Percentiles rank a stretch among this genome's conserved stretches.
These are phyloP conservation scores for Psittacula cyanocephala DNA, from an alignment of 2,113 vertebrate species.

Conservation along the genomic window DNA sequence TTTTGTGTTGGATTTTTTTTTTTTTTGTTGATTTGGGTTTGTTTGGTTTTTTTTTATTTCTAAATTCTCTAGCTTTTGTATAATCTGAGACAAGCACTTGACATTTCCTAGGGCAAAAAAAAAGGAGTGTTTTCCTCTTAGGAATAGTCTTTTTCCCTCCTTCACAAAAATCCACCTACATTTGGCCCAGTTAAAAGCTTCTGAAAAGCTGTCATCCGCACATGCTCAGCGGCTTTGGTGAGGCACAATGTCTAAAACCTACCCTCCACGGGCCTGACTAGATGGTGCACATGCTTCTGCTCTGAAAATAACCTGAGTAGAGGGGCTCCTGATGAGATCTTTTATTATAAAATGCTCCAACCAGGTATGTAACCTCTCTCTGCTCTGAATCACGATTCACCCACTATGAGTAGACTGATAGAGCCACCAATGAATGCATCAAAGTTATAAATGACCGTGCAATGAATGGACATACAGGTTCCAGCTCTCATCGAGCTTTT, in stretches of 20 bases:
- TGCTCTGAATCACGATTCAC: neutral
- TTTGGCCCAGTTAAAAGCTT: constrained; percentile 44
- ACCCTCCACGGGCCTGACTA: neutral
- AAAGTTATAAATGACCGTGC: neutral
- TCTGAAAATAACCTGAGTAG: neutral
- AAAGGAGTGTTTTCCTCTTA: constrained; percentile 8
- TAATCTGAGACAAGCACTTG: neutral
- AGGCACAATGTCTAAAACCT: neutral
- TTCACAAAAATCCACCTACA: constrained; percentile 55
- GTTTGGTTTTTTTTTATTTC: neutral
- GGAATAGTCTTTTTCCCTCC: constrained; percentile 7
- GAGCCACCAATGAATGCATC: neutral
- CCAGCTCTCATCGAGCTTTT: neutral
- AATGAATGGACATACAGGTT: neutral
- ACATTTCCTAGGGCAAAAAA: constrained; percentile 15
- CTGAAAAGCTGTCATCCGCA: neutral
- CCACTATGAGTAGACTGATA: neutral
- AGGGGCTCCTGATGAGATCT: neutral
- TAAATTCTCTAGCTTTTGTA: neutral
- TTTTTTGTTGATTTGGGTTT: too few species aligned
- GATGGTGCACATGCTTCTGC: neutral
- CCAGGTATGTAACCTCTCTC: neutral
- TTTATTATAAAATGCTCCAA: neutral
- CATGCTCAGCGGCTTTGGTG: neutral
- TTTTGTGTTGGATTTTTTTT: neutral